Percentiles rank a stretch among this genome's conserved stretches.
Evolutionary conservation across 2,888 invertebrate species (phyloP).

Genomic region (Achlya flavicornis): DNA sequence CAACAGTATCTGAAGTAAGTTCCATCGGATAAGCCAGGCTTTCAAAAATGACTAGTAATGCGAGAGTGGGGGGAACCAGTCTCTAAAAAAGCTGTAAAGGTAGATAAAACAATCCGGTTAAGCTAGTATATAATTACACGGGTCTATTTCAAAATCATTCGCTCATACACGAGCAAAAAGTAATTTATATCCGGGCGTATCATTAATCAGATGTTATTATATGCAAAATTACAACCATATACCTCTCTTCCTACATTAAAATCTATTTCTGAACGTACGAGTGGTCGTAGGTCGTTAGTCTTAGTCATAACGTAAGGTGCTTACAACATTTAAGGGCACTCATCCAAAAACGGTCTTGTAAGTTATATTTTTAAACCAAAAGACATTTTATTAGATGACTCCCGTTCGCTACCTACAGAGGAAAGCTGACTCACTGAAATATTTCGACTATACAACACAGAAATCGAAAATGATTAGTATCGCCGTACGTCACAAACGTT

Average conservation of each 20-base stretch:
- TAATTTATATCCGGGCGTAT: constrained; percentile 4
- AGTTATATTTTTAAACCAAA: constrained; percentile 34
- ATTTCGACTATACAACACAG: constrained; percentile 16
- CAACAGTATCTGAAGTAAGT: background rate
- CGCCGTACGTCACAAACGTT: constrained; percentile 23
- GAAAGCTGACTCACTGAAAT: constrained; percentile 34
- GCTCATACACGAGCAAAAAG: background rate
- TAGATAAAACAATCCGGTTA: background rate
- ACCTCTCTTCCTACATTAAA: constrained; percentile 17
- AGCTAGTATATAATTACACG: background rate
- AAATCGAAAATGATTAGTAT: constrained; percentile 14
- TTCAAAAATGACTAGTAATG: background rate
- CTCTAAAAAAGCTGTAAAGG: background rate
- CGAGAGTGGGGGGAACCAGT: background rate
- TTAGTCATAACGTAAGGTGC: constrained; percentile 30
- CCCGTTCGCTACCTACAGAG: constrained; percentile 24
- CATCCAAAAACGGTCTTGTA: constrained; percentile 32
- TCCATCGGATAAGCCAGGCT: background rate
- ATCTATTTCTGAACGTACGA: constrained; percentile 19
- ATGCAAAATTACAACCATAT: constrained; percentile 8
- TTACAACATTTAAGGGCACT: constrained; percentile 33
- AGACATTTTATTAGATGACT: constrained; percentile 32
- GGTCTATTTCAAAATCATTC: constrained; percentile 1
- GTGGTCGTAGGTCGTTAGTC: constrained; percentile 23
- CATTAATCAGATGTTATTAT: background rate